Percentiles rank a stretch among this genome's conserved stretches.
Conservation (phyloP, 2,888 invertebrate genomes). For the Matsumyia berberina region DNA sequence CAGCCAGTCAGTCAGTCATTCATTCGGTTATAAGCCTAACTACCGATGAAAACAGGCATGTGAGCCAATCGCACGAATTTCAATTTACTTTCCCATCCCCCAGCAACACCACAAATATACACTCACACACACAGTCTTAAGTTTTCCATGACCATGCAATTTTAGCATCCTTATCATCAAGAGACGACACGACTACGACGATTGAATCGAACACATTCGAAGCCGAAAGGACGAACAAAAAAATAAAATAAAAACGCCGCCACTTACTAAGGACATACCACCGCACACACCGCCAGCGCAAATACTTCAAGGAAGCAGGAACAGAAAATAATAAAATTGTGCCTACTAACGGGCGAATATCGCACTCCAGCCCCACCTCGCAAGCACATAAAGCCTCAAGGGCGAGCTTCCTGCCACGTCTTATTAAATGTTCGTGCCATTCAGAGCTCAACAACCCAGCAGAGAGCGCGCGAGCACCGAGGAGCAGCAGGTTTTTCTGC, state of each 20-base stretch:
- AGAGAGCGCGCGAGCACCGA: no score
- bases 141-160: conserved; percentile 66
- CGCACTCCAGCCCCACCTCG: not conserved
- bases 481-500: no score
- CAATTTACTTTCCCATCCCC: conserved; percentile 41
- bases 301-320: conserved; percentile 12
- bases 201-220: conserved; percentile 64
- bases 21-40: conserved; percentile 34
- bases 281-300: conserved; percentile 1
- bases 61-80: conserved; percentile 62
- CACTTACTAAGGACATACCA: conserved; percentile 10
- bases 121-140: conserved; percentile 8
- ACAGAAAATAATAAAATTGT: conserved; percentile 41
- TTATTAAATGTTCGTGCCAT: conserved; percentile 75
- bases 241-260: not conserved
- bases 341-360: conserved; percentile 30
- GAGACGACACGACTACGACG: conserved; percentile 30
- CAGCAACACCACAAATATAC: not conserved
- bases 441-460: conserved; percentile 31
- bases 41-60: conserved; percentile 16
- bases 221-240: conserved; percentile 38
- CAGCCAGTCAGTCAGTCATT: conserved; percentile 34
- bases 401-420: conserved; percentile 62
- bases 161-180: conserved; percentile 54
- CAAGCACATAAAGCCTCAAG: conserved; percentile 42